These are phyloP conservation scores for Orthosia gothica DNA, from an alignment of 2,888 invertebrate genomes.

Conservation along the genomic window DNA sequence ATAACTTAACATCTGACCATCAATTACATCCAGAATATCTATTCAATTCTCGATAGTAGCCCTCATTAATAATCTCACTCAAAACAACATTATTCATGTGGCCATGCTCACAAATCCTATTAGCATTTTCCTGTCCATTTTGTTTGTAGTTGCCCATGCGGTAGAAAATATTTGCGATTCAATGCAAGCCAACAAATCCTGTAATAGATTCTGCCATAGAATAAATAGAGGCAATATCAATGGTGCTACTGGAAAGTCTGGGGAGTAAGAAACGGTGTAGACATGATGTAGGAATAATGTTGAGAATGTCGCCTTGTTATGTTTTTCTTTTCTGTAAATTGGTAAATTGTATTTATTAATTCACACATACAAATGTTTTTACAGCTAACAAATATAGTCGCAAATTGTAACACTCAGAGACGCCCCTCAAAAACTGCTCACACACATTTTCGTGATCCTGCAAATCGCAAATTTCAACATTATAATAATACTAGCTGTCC, in stretches of 20 bases:
- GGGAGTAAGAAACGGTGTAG: slow-evolving; percentile 38
- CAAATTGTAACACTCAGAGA: too few species aligned
- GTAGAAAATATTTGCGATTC: slow-evolving; percentile 65
- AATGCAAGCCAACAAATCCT: slow-evolving; percentile 70
- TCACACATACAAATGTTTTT: too few species aligned
- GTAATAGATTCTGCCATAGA: slow-evolving; percentile 67
- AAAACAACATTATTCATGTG: slow-evolving; percentile 71
- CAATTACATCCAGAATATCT: slow-evolving; percentile 43
- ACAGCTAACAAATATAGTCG: too few species aligned
- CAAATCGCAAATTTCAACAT: background rate
- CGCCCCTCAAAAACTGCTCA: too few species aligned
- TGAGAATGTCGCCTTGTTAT: slow-evolving; percentile 7
- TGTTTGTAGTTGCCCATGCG: slow-evolving; percentile 59
- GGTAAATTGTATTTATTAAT: too few species aligned
- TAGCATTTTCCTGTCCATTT: slow-evolving; percentile 68
- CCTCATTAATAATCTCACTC: slow-evolving; percentile 65
- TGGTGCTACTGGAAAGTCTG: slow-evolving; percentile 53
- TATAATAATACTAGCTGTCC: too few species aligned
- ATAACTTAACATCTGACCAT: slow-evolving; percentile 37
- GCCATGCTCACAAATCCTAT: slow-evolving; percentile 70
- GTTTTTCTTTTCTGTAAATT: background rate
- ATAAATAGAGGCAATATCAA: slow-evolving; percentile 62
- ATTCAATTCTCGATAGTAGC: slow-evolving; percentile 57
- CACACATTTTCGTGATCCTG: too few species aligned
- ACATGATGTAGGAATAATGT: slow-evolving; percentile 24